Evolutionary conservation across 2,888 invertebrate species (phyloP).

Genomic region (Timema cristinae): DNA sequence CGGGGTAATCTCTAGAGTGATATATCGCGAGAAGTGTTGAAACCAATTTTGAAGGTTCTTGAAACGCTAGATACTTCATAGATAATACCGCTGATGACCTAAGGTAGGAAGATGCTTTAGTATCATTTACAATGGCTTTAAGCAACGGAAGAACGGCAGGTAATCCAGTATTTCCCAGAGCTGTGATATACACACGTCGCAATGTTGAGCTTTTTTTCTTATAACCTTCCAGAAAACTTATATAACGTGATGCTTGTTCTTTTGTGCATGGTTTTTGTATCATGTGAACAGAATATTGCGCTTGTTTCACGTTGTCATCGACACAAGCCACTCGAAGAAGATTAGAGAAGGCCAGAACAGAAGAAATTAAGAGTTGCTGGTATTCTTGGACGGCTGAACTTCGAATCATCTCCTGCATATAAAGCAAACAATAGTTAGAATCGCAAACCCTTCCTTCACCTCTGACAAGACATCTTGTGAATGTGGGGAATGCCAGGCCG

Average conservation of each 20-base stretch:
- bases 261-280: slow-evolving; percentile 34
- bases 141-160: slow-evolving; percentile 37
- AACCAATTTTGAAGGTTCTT: slow-evolving; percentile 20
- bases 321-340: slow-evolving; percentile 41
- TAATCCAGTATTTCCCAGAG: slow-evolving; percentile 42
- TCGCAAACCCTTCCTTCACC: no score
- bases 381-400: slow-evolving; percentile 33
- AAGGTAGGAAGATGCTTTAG: slow-evolving; percentile 27
- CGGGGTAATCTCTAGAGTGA: slow-evolving; percentile 27
- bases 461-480: no score
- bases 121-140: slow-evolving; percentile 16
- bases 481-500: no score
- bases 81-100: slow-evolving; percentile 41
- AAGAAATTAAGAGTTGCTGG: slow-evolving; percentile 33
- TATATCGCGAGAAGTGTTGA: slow-evolving; percentile 30
- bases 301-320: slow-evolving; percentile 31
- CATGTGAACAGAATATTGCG: slow-evolving; percentile 35
- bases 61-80: slow-evolving; percentile 34
- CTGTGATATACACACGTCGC: slow-evolving; percentile 37
- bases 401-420: slow-evolving; percentile 34
- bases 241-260: slow-evolving; percentile 30
- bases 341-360: slow-evolving; percentile 38
- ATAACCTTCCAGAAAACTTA: slow-evolving; percentile 32
- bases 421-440: slow-evolving; percentile 17
- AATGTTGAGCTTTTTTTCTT: slow-evolving; percentile 31